These are phyloP conservation scores for Melanerpes formicivorus DNA, from an alignment of 2,113 vertebrate species.

Conservation along the genomic window DNA sequence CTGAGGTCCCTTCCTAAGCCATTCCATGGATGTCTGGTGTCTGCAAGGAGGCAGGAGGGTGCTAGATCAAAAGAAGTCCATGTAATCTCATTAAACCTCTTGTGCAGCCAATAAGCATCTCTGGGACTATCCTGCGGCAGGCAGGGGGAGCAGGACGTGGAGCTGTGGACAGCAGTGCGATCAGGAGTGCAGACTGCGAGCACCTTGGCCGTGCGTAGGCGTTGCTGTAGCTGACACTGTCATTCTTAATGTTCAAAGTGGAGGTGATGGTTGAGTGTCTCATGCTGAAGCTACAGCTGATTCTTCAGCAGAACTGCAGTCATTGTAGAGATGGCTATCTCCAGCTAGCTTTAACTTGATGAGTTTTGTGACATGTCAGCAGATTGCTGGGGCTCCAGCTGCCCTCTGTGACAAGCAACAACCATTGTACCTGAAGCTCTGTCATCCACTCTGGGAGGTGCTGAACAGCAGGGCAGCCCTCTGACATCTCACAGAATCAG, in stretches of 20 bases:
- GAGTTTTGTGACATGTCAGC: not conserved
- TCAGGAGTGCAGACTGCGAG: not conserved
- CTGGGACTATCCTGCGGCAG: not conserved
- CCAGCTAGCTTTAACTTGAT: not conserved
- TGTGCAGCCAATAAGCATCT: not conserved
- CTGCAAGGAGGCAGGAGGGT: not conserved
- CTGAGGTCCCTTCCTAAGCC: too few relatives aligned
- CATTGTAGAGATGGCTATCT: not conserved
- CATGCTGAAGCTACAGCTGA: not conserved
- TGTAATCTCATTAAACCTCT: not conserved
- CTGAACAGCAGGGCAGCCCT: not conserved
- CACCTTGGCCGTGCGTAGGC: not conserved
- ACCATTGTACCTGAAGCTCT: not conserved
- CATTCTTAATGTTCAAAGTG: not conserved
- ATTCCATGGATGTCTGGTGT: not conserved
- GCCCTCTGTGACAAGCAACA: not conserved
- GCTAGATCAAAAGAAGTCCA: not conserved
- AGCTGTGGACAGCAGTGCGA: not conserved
- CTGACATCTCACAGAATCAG: not conserved
- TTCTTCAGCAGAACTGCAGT: not conserved
- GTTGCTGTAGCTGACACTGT: not conserved
- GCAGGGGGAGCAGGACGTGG: not conserved
- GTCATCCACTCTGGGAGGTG: not conserved
- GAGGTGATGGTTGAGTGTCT: not conserved
- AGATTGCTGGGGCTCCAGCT: not conserved